phyloP scores from a whole-genome alignment of 2,113 vertebrate genomes.

The Oplegnathus fasciatus region DNA sequence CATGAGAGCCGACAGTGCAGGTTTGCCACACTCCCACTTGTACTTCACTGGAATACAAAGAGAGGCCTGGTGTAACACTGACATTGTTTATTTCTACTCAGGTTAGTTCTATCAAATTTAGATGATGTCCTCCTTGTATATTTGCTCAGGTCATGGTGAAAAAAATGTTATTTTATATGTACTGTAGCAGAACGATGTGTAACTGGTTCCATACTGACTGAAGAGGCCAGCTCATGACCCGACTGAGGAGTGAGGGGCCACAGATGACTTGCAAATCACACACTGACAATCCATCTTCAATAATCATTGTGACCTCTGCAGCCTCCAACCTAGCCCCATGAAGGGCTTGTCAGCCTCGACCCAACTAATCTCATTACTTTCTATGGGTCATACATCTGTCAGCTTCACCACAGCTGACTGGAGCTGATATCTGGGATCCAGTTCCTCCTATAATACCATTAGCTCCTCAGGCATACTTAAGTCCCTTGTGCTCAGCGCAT shows the following conservation, averaged over 20 bases:
- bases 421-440: conserved; percentile 41
- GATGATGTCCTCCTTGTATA: background rate
- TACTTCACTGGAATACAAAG: background rate
- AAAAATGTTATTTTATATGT: background rate
- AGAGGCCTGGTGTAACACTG: background rate
- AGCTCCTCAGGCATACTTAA: conserved; percentile 6
- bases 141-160: background rate
- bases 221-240: conserved; percentile 11
- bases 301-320: background rate
- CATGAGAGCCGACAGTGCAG: background rate
- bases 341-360: background rate
- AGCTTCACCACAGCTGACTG: conserved; percentile 24
- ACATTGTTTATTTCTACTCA: background rate
- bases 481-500: background rate
- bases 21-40: background rate
- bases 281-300: background rate
- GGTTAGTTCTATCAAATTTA: background rate
- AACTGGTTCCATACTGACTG: background rate
- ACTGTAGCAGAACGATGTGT: background rate
- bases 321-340: conserved; percentile 6
- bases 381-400: conserved; percentile 3
- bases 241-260: background rate
- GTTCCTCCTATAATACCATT: conserved; percentile 50
- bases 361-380: background rate
- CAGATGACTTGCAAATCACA: background rate